phyloP scores from a whole-genome alignment of 2,888 invertebrate genomes.

The Leptura quadrifasciata region DNA sequence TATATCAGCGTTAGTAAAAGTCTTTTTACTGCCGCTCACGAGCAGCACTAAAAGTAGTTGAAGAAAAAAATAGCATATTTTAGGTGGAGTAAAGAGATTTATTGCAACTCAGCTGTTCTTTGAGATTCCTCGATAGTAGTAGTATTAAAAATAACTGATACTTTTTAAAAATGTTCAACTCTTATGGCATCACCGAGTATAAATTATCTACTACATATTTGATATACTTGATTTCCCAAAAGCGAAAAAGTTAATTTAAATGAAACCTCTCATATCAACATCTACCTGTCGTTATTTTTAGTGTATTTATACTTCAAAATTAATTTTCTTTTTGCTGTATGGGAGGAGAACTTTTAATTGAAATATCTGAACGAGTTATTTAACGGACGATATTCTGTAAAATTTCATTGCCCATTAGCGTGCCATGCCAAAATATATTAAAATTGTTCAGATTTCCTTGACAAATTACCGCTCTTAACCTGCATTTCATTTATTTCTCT shows the following conservation, averaged over 20 bases:
- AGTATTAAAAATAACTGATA: no score
- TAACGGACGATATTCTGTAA: background rate
- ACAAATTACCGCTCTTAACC: slow-evolving; percentile 44
- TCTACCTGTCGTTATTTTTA: slow-evolving; percentile 7
- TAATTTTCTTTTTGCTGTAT: background rate
- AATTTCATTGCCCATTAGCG: slow-evolving; percentile 12
- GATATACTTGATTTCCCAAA: background rate
- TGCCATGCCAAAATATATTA: slow-evolving; percentile 8
- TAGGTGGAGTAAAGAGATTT: no score
- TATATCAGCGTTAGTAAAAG: no score
- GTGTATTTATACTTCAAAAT: background rate
- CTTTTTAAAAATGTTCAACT: no score
- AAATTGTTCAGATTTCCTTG: slow-evolving; percentile 30
- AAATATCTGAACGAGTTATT: slow-evolving; percentile 12
- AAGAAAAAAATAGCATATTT: no score
- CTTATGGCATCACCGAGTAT: no score
- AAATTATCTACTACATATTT: no score
- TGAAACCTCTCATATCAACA: background rate
- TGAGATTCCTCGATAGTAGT: no score
- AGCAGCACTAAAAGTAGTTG: no score
- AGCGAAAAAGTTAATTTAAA: background rate
- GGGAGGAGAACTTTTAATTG: background rate
- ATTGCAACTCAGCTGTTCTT: no score
- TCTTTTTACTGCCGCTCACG: no score
- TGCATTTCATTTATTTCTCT: slow-evolving; percentile 42